Evolutionary conservation across 1,140 invertebrate species (phyloP).

Genomic region (Diuraphis noxia): DNA sequence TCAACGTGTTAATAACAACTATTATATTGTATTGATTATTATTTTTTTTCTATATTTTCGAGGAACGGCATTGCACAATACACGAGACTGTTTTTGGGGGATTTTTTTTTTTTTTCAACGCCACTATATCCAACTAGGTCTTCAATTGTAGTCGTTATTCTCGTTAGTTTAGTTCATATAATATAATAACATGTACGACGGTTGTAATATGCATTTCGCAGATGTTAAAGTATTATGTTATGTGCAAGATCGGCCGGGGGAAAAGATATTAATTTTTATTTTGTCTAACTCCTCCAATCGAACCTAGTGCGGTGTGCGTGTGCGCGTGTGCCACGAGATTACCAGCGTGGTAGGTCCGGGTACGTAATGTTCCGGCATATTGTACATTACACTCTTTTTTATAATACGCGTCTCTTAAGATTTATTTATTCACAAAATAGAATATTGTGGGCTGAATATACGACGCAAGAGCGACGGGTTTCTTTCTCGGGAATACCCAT

Average conservation of each 20-base stretch:
- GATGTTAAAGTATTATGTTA: neutral
- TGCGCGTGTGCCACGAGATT: neutral
- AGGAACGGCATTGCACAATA: too few relatives aligned
- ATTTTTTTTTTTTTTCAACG: neutral
- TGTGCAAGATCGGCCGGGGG: neutral
- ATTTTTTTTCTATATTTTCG: neutral
- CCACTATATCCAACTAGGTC: neutral
- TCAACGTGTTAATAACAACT: neutral
- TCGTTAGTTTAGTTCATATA: neutral
- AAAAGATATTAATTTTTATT: neutral
- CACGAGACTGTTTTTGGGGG: neutral
- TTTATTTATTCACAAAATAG: neutral
- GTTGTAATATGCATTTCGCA: neutral
- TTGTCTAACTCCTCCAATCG: neutral
- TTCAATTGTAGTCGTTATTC: neutral
- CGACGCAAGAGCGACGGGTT: neutral
- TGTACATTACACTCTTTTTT: neutral
- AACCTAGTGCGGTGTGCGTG: neutral
- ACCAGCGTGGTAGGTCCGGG: neutral
- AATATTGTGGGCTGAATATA: neutral
- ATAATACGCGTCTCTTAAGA: neutral
- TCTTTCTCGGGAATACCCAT: too few relatives aligned
- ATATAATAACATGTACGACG: neutral
- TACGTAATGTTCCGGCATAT: neutral
- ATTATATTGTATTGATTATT: neutral